Percentiles rank a stretch among this genome's conserved stretches.
Conservation (phyloP, 2,888 invertebrate genomes). For the Sussaba pulchella region DNA sequence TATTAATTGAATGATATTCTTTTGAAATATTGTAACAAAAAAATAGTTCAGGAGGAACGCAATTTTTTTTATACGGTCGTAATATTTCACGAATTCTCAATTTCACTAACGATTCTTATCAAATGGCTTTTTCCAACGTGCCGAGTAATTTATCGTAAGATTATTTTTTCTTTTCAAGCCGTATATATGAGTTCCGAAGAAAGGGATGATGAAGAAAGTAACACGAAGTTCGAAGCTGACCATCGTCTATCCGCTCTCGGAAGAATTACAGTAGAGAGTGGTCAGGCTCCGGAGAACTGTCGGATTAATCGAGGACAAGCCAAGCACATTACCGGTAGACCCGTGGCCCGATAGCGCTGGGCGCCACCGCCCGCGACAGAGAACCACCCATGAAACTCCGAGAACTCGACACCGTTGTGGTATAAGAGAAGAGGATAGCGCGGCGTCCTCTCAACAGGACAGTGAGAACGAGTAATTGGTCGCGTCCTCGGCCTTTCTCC, state of each 20-base stretch:
- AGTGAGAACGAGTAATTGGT: conserved; percentile 62
- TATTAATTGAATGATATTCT: background rate
- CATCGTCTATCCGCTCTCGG: background rate
- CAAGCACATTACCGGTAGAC: conserved; percentile 81
- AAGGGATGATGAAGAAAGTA: background rate
- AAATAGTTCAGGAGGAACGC: no score
- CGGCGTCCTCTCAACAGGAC: conserved; percentile 42
- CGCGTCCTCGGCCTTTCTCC: conserved; percentile 38
- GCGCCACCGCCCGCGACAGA: conserved; percentile 60
- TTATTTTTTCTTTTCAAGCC: background rate
- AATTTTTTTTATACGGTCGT: no score
- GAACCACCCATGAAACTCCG: conserved; percentile 71
- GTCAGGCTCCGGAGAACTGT: conserved; percentile 24
- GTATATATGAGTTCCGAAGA: background rate
- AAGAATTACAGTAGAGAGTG: conserved; percentile 19
- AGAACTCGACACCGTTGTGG: conserved; percentile 74
- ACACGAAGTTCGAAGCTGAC: background rate
- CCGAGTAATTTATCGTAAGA: no score
- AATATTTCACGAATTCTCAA: no score
- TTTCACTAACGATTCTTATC: no score
- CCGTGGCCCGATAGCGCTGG: conserved; percentile 69
- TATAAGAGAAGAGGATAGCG: conserved; percentile 17
- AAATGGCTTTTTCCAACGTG: no score
- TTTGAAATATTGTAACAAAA: no score
- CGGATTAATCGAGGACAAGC: conserved; percentile 83